phyloP scores from a whole-genome alignment of 2,888 invertebrate species.

The Conomelus anceps region DNA sequence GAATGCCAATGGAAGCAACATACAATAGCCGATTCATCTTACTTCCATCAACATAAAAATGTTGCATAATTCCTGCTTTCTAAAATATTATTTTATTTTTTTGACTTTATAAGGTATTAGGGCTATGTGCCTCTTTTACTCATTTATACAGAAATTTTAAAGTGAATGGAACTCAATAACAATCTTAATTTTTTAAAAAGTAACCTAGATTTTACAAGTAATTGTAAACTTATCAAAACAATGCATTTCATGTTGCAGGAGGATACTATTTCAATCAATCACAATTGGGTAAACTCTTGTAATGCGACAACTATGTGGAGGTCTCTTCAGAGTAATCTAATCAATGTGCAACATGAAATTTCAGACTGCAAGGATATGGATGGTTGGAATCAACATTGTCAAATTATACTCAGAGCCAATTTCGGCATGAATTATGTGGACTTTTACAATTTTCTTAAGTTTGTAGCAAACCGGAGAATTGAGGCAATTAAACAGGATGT shows the following conservation, averaged over 20 bases:
- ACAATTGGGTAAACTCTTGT: conserved; percentile 94
- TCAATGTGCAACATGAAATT: conserved; percentile 69
- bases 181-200: too few relatives aligned
- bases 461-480: conserved; percentile 56
- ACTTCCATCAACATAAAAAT: too few relatives aligned
- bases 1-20: too few relatives aligned
- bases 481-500: conserved; percentile 42
- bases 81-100: too few relatives aligned
- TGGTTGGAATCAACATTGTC: conserved; percentile 70
- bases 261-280: conserved; percentile 93
- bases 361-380: conserved; percentile 67
- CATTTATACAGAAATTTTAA: too few relatives aligned
- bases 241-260: conserved; percentile 45
- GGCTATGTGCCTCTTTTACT: too few relatives aligned
- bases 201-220: too few relatives aligned
- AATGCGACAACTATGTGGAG: conserved; percentile 70
- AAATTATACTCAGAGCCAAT: conserved; percentile 66
- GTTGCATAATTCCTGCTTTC: too few relatives aligned
- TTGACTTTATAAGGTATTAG: too few relatives aligned
- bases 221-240: not conserved
- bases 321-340: conserved; percentile 56
- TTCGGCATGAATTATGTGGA: conserved; percentile 69
- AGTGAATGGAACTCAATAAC: not conserved
- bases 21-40: too few relatives aligned
- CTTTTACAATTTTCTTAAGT: conserved; percentile 59